Evolutionary conservation across 53 echinoderm and acorn worm genomes (phyloP).

Genomic region (Henricia sp.): DNA sequence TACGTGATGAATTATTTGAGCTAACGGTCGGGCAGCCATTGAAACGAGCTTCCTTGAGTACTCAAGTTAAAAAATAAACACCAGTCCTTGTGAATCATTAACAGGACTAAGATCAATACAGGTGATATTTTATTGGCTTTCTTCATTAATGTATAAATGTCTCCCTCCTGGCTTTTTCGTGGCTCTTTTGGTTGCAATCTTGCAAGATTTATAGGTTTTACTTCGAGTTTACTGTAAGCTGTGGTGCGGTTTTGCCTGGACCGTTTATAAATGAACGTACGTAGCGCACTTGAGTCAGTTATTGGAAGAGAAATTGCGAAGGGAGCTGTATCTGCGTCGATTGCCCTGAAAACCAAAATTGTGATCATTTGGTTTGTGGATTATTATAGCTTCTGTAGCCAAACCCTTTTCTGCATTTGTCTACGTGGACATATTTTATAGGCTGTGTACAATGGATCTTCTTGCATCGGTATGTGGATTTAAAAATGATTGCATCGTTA

Average conservation of each 20-base stretch:
- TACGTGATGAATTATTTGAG: conserved; percentile 54
- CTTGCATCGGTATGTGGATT: no score
- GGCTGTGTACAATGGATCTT: no score
- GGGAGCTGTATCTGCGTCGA: conserved; percentile 5
- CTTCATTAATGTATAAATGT: conserved; percentile 64
- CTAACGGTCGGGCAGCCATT: conserved; percentile 15
- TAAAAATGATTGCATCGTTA: no score
- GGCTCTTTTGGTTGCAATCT: conserved; percentile 45
- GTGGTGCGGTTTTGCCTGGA: conserved; percentile 31
- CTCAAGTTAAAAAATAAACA: conserved; percentile 55
- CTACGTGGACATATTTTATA: no score
- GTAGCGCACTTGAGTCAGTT: conserved; percentile 28
- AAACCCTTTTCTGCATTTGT: no score
- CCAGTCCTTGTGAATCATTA: conserved; percentile 55
- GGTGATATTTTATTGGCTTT: conserved; percentile 45
- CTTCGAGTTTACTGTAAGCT: conserved; percentile 36
- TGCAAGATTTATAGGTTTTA: conserved; percentile 62
- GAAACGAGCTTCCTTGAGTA: conserved; percentile 26
- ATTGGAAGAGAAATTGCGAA: conserved; percentile 30
- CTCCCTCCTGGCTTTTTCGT: conserved; percentile 31
- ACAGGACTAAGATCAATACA: conserved; percentile 54
- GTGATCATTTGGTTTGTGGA: background rate
- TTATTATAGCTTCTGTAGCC: background rate
- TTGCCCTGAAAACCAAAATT: background rate
- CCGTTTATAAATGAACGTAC: conserved; percentile 46